Conservation (phyloP, 2,888 invertebrate genomes). For the Clanis bilineata region DNA sequence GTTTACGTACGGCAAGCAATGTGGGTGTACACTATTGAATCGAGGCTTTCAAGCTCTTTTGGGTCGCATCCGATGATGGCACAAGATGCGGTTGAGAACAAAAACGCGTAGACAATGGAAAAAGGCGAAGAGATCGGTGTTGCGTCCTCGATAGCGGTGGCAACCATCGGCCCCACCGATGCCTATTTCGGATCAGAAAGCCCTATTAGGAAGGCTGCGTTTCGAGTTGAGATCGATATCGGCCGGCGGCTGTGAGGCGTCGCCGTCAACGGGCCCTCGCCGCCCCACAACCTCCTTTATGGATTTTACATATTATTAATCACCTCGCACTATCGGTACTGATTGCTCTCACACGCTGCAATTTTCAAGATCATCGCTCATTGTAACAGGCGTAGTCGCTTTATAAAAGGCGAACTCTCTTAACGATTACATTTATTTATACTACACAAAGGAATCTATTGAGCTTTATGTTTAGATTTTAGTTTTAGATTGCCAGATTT, state of each 20-base stretch:
- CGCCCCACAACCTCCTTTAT: conserved; percentile 40
- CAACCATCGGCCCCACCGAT: conserved; percentile 48
- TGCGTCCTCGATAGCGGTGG: conserved; percentile 66
- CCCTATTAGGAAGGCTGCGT: conserved; percentile 80
- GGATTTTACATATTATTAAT: conserved; percentile 13
- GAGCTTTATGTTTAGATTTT: not conserved
- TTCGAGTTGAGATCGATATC: conserved; percentile 74
- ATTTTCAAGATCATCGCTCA: conserved; percentile 8
- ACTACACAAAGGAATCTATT: not conserved
- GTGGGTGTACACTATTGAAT: conserved; percentile 7
- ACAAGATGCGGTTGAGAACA: conserved; percentile 49
- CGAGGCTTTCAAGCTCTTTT: conserved; percentile 7
- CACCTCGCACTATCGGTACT: conserved; percentile 6
- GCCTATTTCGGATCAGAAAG: conserved; percentile 72
- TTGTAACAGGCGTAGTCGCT: not conserved
- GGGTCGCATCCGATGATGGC: conserved; percentile 25
- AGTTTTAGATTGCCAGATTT: not conserved
- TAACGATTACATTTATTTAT: not conserved
- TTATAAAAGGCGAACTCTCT: conserved; percentile 3
- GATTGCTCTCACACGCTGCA: conserved; percentile 10
- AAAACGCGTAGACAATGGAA: conserved; percentile 73
- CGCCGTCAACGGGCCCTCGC: conserved; percentile 62
- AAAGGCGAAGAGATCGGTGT: conserved; percentile 52
- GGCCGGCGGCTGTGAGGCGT: conserved; percentile 42
- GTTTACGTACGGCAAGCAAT: conserved; percentile 13